Percentiles rank a stretch among this genome's conserved stretches.
Evolutionary conservation across 1,140 invertebrate species (phyloP).

Genomic region (Proales similis): DNA sequence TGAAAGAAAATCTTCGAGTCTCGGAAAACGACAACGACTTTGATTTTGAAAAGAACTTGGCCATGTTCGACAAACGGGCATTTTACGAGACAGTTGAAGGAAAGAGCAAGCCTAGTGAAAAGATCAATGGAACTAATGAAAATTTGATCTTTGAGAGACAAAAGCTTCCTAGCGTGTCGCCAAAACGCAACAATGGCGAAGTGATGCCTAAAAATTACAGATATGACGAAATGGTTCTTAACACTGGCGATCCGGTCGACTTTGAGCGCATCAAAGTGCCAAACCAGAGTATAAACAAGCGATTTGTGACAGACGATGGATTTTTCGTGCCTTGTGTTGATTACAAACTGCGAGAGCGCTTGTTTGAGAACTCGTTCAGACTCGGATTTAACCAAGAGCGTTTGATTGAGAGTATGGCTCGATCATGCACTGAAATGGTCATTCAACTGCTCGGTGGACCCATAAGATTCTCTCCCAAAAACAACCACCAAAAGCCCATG

Average conservation of each 20-base stretch:
- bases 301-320: constrained; percentile 60
- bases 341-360: constrained; percentile 59
- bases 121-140: no score
- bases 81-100: constrained; percentile 65
- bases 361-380: constrained; percentile 63
- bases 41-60: constrained; percentile 86
- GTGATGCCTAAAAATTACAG: constrained; percentile 59
- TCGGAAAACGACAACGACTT: constrained; percentile 65
- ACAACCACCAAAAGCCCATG: constrained; percentile 69
- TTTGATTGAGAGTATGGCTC: constrained; percentile 65
- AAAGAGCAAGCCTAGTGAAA: no score
- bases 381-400: constrained; percentile 63
- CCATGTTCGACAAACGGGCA: constrained; percentile 73
- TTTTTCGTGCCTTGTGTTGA: constrained; percentile 70
- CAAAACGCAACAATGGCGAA: constrained; percentile 14
- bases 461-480: constrained; percentile 55
- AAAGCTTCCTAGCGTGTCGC: no score
- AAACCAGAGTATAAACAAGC: constrained; percentile 42
- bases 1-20: constrained; percentile 59
- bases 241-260: constrained; percentile 56
- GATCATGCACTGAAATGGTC: constrained; percentile 69
- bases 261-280: constrained; percentile 67
- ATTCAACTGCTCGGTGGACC: constrained; percentile 67
- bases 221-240: constrained; percentile 76
- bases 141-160: no score